Percentiles rank a stretch among this genome's conserved stretches.
Evolutionary conservation across 2,888 invertebrate species (phyloP).

Genomic region (Brachypalpus laphriformis): DNA sequence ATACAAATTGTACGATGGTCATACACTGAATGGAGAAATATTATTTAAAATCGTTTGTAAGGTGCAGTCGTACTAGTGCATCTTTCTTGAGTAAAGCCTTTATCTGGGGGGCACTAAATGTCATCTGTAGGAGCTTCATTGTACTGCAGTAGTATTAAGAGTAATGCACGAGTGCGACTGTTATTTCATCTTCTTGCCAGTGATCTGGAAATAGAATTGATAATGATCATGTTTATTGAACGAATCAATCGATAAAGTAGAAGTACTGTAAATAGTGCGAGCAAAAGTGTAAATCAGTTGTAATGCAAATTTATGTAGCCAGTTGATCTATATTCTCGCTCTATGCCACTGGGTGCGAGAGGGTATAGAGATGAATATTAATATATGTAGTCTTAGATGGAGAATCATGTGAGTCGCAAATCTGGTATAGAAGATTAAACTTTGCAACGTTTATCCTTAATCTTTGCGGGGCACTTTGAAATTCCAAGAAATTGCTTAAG

Average conservation of each 20-base stretch:
- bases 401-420: not conserved
- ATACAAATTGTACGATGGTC: conserved; percentile 79
- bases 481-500: too few relatives aligned
- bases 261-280: too few relatives aligned
- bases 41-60: not conserved
- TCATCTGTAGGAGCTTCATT: conserved; percentile 76
- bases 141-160: conserved; percentile 3
- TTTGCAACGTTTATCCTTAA: too few relatives aligned
- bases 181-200: conserved; percentile 65
- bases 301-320: not conserved
- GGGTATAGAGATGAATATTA: not conserved
- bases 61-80: conserved; percentile 79
- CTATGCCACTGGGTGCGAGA: not conserved
- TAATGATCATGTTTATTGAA: not conserved
- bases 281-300: not conserved
- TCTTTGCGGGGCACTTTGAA: too few relatives aligned
- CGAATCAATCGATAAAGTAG: not conserved
- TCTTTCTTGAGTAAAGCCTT: conserved; percentile 81
- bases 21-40: conserved; percentile 77
- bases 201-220: conserved; percentile 59
- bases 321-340: not conserved
- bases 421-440: not conserved
- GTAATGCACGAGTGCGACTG: not conserved
- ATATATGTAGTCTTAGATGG: not conserved
- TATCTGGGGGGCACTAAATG: conserved; percentile 79